A percentile compares a stretch with the other conserved stretches of the same genome.
Conservation (phyloP, 2,113 vertebrate species). For the Junco hyemalis region DNA sequence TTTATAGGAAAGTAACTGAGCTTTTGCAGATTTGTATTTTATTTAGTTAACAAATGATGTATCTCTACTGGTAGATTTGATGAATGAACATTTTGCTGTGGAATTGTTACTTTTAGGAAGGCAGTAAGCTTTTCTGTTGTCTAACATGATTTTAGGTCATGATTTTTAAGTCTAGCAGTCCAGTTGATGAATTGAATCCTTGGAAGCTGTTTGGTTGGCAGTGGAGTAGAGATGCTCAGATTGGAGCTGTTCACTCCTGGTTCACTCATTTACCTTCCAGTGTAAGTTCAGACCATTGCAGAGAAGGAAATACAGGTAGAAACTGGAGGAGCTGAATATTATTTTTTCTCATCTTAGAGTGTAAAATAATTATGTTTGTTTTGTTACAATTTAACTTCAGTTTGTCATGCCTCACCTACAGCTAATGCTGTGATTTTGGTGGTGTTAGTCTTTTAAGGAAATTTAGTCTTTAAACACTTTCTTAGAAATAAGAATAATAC, state of each 20-base stretch:
- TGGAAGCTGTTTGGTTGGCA: not conserved
- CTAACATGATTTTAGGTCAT: not conserved
- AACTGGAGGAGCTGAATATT: not conserved
- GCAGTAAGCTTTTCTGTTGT: not conserved
- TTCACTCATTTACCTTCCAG: not conserved
- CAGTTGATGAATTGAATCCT: not conserved
- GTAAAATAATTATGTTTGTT: not conserved
- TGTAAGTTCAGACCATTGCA: accelerated
- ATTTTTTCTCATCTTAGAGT: not conserved
- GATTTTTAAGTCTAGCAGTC: not conserved
- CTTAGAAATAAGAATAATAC: not conserved
- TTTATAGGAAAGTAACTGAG: not conserved
- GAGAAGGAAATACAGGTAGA: not conserved
- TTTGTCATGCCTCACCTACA: not conserved
- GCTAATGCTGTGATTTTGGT: not conserved
- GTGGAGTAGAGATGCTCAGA: not conserved
- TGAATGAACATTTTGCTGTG: not conserved
- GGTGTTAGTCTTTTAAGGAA: not conserved
- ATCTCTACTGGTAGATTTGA: not conserved
- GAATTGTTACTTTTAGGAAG: not conserved
- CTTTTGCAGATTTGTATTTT: not conserved
- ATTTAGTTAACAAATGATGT: not conserved
- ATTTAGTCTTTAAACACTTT: not conserved
- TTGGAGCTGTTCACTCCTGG: not conserved
- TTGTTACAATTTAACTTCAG: not conserved